phyloP scores from a whole-genome alignment of 2,888 invertebrate genomes.

The Cerastoderma edule region DNA sequence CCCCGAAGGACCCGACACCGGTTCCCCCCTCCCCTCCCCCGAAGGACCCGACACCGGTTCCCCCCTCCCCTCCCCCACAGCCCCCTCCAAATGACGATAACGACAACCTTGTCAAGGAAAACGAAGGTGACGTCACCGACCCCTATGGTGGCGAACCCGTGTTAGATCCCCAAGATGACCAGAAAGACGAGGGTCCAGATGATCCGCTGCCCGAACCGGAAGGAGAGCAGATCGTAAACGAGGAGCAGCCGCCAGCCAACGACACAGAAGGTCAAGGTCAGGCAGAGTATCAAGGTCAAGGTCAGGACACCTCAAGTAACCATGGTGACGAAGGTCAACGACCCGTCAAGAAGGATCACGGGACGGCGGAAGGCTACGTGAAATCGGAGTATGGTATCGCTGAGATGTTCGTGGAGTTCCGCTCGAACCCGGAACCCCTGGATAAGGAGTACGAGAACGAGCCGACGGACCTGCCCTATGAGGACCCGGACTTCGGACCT shows the following conservation, averaged over 20 bases:
- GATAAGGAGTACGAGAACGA: slow-evolving; percentile 51
- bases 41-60: slow-evolving; percentile 27
- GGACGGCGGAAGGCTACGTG: neutral
- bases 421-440: slow-evolving; percentile 43
- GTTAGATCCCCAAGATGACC: neutral
- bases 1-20: slow-evolving; percentile 33
- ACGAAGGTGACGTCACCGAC: neutral
- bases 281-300: neutral
- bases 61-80: slow-evolving; percentile 18
- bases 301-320: neutral
- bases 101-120: neutral
- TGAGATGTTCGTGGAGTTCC: slow-evolving; percentile 56
- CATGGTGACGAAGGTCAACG: neutral
- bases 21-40: slow-evolving; percentile 36
- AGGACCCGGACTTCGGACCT: slow-evolving; percentile 69
- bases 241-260: neutral
- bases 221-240: no score
- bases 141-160: neutral
- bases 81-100: slow-evolving; percentile 24
- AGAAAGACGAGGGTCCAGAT: neutral
- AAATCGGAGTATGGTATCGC: slow-evolving; percentile 41
- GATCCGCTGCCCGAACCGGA: neutral
- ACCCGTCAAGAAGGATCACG: neutral
- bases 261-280: neutral
- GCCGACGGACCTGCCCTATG: slow-evolving; percentile 54